phyloP scores from a whole-genome alignment of 2,797 vertebrate species.

The Euthynnus affinis region DNA sequence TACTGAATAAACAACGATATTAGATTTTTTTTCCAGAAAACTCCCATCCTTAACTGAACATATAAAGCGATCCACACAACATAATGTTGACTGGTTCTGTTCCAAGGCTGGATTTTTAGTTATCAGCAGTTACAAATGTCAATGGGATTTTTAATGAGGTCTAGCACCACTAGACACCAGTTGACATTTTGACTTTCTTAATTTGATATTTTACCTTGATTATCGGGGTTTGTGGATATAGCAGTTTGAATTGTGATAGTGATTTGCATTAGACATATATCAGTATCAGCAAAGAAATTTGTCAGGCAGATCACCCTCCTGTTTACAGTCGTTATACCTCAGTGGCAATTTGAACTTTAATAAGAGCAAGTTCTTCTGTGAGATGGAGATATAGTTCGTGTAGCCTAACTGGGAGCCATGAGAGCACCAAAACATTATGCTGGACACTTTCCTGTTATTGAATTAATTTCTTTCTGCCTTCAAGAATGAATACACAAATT shows the following conservation, averaged over 20 bases:
- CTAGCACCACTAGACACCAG: neutral
- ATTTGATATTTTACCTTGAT: neutral
- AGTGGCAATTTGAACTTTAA: constrained; percentile 12
- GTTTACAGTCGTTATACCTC: neutral
- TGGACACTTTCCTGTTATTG: neutral
- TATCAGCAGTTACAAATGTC: neutral
- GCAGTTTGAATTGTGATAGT: neutral
- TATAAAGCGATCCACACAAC: too few species aligned
- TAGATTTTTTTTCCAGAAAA: too few species aligned
- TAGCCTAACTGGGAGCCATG: constrained; percentile 11
- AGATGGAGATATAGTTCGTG: constrained; percentile 1
- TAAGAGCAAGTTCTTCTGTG: neutral
- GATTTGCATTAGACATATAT: neutral
- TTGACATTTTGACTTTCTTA: neutral
- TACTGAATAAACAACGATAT: too few species aligned
- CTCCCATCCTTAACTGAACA: too few species aligned
- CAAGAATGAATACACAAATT: constrained; percentile 3
- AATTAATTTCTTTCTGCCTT: neutral
- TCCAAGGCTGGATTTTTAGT: too few species aligned
- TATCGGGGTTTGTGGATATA: neutral
- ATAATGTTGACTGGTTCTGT: too few species aligned
- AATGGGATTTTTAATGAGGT: neutral
- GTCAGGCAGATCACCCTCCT: neutral
- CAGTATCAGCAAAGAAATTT: neutral
- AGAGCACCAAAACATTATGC: neutral